Base-by-base conservation (phyloP, 2,113 vertebrate species). In the Chinchilla lanigera region DNA sequence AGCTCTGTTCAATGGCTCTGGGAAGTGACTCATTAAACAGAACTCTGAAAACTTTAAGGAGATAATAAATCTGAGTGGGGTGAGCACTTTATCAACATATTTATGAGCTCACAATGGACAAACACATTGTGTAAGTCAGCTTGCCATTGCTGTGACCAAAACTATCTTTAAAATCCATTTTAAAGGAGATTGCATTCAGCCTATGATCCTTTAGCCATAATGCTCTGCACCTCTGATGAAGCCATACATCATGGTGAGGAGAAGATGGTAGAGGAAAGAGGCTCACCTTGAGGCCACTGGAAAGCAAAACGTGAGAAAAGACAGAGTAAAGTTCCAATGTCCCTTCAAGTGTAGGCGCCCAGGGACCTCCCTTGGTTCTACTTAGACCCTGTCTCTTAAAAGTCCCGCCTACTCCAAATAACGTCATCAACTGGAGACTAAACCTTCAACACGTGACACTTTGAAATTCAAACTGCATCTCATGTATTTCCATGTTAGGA, bases 61-160 rank as follows among this genome's bases (percentile, higher is more conserved):
- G 13, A 47, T 65, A 41, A 85, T 78, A 88, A 80, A 73, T 54
- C 83, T 80, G 63, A 84, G 22, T n/a, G 50, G 26, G 10, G 24
- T 84, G 73, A 82, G 26, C 30, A 83, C 86, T 93, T 95, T 90
- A 78, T 33, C 22, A 93, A 65, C 33, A 71, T 93, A 63, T 89
- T 61, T 93, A 89, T 89, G 52, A 97, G 65, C 20, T 44, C 44
- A 86, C 30, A 71, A 56, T 33, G 88, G 61, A 85, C 44, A 85
- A 85, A 61, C 75, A 9, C 1, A 77, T 30, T 47, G 73, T 30
- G 3, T 77, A 47, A 47, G 1, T 77, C 11, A 50, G 26, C 5
- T 77, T 77, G 16, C 44, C 8, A 77, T 47, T 47, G 12, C 41
- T 50, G 12, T 73, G n/a, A 41, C 9, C 71, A 44, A 73, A 71